phyloP scores from a whole-genome alignment of 1,140 invertebrate species.

The Dreissena polymorpha region DNA sequence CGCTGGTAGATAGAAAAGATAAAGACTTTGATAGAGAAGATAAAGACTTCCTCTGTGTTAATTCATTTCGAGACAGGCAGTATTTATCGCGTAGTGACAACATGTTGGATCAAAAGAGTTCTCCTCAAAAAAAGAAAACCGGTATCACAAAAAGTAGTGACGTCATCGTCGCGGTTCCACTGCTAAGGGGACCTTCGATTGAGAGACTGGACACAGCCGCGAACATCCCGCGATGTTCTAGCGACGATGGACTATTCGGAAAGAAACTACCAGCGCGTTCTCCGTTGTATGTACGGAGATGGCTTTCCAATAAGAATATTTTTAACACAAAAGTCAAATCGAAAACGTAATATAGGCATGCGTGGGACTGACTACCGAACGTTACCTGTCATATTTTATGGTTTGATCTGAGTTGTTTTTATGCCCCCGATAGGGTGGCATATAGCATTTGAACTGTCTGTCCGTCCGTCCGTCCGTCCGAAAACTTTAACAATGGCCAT shows the following conservation, averaged over 20 bases:
- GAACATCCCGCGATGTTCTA: conserved; percentile 20
- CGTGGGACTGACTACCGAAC: too few relatives aligned
- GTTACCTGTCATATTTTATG: too few relatives aligned
- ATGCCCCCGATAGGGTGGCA: too few relatives aligned
- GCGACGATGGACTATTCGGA: conserved; percentile 8
- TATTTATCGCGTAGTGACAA: conserved; percentile 26
- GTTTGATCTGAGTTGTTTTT: too few relatives aligned
- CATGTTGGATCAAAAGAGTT: not conserved
- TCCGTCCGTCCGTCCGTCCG: too few relatives aligned
- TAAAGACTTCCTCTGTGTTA: too few relatives aligned
- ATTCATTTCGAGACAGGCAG: not conserved
- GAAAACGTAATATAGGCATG: too few relatives aligned
- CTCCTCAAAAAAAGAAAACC: not conserved
- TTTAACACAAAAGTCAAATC: not conserved
- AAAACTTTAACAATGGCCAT: too few relatives aligned
- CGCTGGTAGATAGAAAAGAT: not conserved
- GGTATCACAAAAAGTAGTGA: conserved; percentile 38
- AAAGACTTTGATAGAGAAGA: too few relatives aligned
- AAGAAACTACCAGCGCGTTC: conserved; percentile 12
- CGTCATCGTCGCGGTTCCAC: conserved; percentile 9
- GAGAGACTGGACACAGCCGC: conserved; percentile 31
- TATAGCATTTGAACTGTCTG: too few relatives aligned
- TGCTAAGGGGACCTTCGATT: conserved; percentile 37
- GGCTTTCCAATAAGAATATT: conserved; percentile 40
- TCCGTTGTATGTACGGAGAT: conserved; percentile 33